Conservation (phyloP, 2,888 invertebrate genomes). For the Torymus texanus region DNA sequence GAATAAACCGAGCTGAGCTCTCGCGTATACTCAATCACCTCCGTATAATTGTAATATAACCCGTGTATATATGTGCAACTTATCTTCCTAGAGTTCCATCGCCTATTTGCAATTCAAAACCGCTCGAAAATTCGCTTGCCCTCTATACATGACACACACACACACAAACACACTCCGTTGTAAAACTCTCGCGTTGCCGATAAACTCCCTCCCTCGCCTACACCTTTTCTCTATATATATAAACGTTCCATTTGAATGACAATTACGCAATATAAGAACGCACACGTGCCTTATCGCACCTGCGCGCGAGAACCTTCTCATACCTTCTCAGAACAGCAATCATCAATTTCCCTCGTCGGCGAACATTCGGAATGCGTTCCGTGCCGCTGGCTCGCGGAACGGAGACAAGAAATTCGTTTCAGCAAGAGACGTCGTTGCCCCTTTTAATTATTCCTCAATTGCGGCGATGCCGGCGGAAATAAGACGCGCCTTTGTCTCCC, state of each 20-base stretch:
- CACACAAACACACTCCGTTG: not conserved
- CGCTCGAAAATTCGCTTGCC: not conserved
- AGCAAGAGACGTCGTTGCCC: not conserved
- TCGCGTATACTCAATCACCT: too few relatives aligned
- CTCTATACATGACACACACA: too few relatives aligned
- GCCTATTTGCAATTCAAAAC: constrained; percentile 13
- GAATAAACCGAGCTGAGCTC: too few relatives aligned
- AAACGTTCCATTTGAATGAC: constrained; percentile 29
- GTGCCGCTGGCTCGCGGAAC: constrained; percentile 1
- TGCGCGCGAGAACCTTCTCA: not conserved
- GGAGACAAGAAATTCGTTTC: constrained; percentile 47
- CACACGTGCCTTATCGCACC: constrained; percentile 45
- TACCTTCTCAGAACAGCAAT: too few relatives aligned
- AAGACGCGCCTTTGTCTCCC: not conserved
- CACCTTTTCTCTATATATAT: not conserved
- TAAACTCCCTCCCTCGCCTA: not conserved
- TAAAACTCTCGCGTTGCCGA: not conserved
- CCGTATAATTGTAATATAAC: too few relatives aligned
- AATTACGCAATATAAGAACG: not conserved
- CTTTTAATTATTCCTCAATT: constrained; percentile 52
- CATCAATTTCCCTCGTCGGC: too few relatives aligned
- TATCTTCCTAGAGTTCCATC: too few relatives aligned
- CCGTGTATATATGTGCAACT: too few relatives aligned
- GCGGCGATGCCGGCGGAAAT: constrained; percentile 55
- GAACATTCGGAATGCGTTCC: constrained; percentile 23